A percentile compares a stretch with the other conserved stretches of the same genome.
Evolutionary conservation across 2,888 invertebrate genomes (phyloP).

Genomic region (Gibbula magus): DNA sequence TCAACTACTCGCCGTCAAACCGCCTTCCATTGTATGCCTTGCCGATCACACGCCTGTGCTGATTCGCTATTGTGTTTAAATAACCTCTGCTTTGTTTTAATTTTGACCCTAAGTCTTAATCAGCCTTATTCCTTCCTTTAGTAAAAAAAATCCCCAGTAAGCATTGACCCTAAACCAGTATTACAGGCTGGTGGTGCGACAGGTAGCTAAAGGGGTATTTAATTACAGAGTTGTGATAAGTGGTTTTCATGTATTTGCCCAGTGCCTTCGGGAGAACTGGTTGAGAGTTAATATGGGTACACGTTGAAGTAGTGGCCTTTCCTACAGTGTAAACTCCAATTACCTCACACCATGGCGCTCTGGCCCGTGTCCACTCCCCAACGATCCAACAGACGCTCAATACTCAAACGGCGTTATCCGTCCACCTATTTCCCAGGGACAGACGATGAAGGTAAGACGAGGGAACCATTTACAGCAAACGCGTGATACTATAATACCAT

Average conservation of each 20-base stretch:
- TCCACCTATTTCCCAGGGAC: conserved; percentile 40
- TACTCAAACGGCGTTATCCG: conserved; percentile 39
- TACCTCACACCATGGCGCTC: background rate
- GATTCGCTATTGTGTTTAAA: too few species aligned
- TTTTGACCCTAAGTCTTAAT: too few species aligned
- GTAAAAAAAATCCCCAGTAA: too few species aligned
- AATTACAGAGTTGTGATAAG: background rate
- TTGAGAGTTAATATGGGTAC: background rate
- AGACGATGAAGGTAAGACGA: conserved; percentile 41
- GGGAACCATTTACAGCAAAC: background rate
- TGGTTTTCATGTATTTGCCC: background rate
- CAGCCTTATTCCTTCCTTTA: too few species aligned
- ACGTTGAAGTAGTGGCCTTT: background rate
- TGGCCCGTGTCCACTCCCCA: conserved; percentile 30
- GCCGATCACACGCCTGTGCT: too few species aligned
- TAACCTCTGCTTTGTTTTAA: too few species aligned
- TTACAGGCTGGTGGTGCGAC: background rate
- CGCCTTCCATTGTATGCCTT: too few species aligned
- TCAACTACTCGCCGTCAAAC: too few species aligned
- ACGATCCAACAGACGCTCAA: conserved; percentile 43
- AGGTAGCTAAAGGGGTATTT: background rate
- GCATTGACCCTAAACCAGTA: too few species aligned
- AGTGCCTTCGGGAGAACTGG: background rate
- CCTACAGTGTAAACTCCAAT: background rate
- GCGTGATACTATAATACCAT: too few species aligned